Evolutionary conservation across 1,140 invertebrate genomes (phyloP), one percentile per base, ranked within the genome.

Genomic region (Cotesia chilonis): DNA sequence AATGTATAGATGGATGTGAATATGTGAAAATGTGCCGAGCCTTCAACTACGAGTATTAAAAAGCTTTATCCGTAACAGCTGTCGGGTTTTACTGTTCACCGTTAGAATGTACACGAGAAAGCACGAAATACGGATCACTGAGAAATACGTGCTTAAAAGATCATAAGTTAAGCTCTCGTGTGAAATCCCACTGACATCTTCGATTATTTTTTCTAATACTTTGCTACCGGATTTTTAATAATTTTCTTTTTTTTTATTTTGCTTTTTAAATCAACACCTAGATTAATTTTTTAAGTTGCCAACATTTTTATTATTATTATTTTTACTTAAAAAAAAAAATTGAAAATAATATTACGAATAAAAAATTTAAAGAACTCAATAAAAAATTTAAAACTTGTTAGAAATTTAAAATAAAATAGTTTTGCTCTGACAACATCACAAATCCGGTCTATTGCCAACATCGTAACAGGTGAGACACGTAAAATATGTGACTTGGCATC

Each of bases 401-500:
- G 10, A 47, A 47, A 47, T 47, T 47, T 47, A 9, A 47, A 47
- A 47, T 47, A 6, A 47, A 47, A 47, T 47, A 47, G 41, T 47
- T 47, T 47, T 47, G 41, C 10, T 10, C 5, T 47, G 41, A 47
- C 41, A 47, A 47, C 41, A 47, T 47, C 41, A 47, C 41, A 47
- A 6, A 47, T 47, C 41, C 6, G 6, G 5, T 47, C 41, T 47
- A 68, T 52, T 68, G 66, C 66, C 51, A 65, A 59, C 61, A 65
- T 71, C 47, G 59, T 64, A 71, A 71, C 70, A 71, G 70, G 70
- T 71, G 61, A 65, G n/a, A 20, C 14, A 52, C 35, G 51, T 71
- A 71, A 71, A 71, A 36, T 64, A 38, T 65, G 51, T 54, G 35
- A 65, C 70, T 71, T 71, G 70, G 70, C 70, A 71, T 51, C 57